phyloP scores from a whole-genome alignment of 2,797 vertebrate species.

The Carcharodon carcharias region DNA sequence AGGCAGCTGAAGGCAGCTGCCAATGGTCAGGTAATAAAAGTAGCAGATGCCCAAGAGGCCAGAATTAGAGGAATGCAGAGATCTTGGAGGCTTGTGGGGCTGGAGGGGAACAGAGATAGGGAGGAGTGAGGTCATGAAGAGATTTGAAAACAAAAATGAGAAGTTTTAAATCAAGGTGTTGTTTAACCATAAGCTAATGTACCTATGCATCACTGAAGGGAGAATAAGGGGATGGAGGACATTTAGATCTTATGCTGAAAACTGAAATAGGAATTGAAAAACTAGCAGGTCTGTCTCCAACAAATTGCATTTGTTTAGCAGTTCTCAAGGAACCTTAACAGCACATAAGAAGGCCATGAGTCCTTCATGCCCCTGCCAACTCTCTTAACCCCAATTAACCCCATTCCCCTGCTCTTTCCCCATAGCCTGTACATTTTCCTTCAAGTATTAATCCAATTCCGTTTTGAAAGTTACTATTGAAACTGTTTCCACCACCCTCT shows the following conservation, averaged over 20 bases:
- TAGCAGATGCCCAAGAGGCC: neutral
- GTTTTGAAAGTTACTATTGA: neutral
- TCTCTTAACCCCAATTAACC: neutral
- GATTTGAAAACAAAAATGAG: neutral
- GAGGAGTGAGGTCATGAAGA: neutral
- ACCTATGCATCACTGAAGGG: neutral
- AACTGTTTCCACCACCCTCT: neutral
- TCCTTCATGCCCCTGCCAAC: too few relatives aligned
- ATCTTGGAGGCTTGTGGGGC: too few relatives aligned
- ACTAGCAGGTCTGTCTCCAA: neutral
- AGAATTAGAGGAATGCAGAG: too few relatives aligned
- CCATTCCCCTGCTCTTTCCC: neutral
- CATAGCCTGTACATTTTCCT: neutral
- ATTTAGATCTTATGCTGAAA: neutral
- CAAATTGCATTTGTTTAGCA: neutral
- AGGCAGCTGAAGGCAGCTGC: too few relatives aligned
- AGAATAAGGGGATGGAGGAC: neutral
- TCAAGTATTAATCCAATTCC: neutral
- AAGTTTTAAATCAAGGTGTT: neutral
- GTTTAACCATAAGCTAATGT: neutral
- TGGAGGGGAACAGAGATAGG: neutral
- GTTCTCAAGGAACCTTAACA: neutral
- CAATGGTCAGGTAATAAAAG: neutral
- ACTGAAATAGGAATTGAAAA: neutral
- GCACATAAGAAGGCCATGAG: neutral